These are phyloP conservation scores for Atethmia centrago DNA, from an alignment of 2,888 invertebrate species.

Conservation along the genomic window DNA sequence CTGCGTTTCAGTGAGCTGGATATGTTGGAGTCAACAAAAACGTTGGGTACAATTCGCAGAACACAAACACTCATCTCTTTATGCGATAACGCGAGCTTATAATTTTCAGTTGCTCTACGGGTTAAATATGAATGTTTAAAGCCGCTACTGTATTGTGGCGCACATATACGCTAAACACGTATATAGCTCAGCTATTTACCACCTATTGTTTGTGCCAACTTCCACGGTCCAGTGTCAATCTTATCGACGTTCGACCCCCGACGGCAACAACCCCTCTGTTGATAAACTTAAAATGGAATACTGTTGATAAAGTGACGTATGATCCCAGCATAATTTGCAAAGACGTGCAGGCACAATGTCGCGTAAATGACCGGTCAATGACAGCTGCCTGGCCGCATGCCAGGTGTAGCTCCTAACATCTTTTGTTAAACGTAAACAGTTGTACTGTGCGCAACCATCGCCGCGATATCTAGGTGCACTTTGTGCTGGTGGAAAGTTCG, in stretches of 20 bases:
- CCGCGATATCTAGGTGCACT: neutral
- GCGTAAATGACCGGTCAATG: constrained; percentile 23
- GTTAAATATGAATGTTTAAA: neutral
- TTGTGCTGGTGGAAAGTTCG: neutral
- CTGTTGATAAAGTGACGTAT: neutral
- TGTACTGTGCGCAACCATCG: neutral
- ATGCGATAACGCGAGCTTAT: neutral
- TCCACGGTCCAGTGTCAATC: neutral
- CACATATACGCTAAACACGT: neutral
- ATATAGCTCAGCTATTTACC: neutral
- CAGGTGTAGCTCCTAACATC: neutral
- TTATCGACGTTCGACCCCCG: too few species aligned
- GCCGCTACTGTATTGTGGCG: neutral
- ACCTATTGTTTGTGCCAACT: neutral
- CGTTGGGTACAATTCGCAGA: constrained; percentile 2
- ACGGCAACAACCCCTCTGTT: neutral
- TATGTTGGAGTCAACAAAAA: constrained; percentile 6
- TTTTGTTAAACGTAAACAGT: constrained; percentile 5
- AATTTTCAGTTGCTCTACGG: neutral
- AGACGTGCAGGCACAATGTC: constrained; percentile 8
- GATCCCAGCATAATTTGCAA: neutral
- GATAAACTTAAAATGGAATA: neutral
- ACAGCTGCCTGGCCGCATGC: constrained; percentile 18
- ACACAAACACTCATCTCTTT: neutral
- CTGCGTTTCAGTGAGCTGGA: constrained; percentile 9